Evolutionary conservation across 2,113 vertebrate genomes (phyloP).

Genomic region (Nerophis ophidion): DNA sequence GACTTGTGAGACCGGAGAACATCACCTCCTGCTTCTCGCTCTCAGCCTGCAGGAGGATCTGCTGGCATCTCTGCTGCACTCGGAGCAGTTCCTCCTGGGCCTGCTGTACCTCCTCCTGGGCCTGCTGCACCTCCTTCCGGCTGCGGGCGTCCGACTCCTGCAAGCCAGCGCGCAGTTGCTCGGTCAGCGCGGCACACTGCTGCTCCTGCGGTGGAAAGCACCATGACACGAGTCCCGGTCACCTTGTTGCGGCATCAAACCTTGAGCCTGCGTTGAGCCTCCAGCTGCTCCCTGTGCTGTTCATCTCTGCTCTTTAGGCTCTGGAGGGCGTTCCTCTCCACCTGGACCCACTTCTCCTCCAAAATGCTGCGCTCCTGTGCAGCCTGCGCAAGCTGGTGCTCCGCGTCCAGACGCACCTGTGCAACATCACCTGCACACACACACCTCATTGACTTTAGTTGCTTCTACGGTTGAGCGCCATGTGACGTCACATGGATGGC

Average conservation of each 20-base stretch:
- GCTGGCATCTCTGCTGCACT: constrained; percentile 65
- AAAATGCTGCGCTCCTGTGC: constrained; percentile 52
- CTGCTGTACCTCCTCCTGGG: constrained; percentile 69
- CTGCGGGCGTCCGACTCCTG: constrained; percentile 55
- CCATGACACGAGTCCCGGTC: neutral
- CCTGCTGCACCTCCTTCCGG: constrained; percentile 63
- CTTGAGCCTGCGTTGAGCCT: constrained; percentile 65
- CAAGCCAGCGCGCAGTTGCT: constrained; percentile 56
- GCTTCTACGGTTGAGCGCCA: neutral
- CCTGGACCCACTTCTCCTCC: constrained; percentile 54
- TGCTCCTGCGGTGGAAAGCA: constrained; percentile 62
- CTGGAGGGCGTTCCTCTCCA: constrained; percentile 58
- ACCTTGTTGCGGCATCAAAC: constrained; percentile 41
- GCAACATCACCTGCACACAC: constrained; percentile 59
- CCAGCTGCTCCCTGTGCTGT: constrained; percentile 68
- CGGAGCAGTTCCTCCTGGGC: constrained; percentile 67
- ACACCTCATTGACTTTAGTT: neutral
- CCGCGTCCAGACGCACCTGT: constrained; percentile 53
- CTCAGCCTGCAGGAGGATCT: constrained; percentile 70
- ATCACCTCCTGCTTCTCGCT: constrained; percentile 61
- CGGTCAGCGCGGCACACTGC: constrained; percentile 40
- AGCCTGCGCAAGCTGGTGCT: constrained; percentile 50
- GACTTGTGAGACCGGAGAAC: too few relatives aligned
- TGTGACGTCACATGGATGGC: constrained; percentile 38
- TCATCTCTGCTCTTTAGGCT: constrained; percentile 58